These are phyloP conservation scores for Umimayanthus chanpuru DNA, from an alignment of 92 coral and sea anemone species.

Conservation along the genomic window DNA sequence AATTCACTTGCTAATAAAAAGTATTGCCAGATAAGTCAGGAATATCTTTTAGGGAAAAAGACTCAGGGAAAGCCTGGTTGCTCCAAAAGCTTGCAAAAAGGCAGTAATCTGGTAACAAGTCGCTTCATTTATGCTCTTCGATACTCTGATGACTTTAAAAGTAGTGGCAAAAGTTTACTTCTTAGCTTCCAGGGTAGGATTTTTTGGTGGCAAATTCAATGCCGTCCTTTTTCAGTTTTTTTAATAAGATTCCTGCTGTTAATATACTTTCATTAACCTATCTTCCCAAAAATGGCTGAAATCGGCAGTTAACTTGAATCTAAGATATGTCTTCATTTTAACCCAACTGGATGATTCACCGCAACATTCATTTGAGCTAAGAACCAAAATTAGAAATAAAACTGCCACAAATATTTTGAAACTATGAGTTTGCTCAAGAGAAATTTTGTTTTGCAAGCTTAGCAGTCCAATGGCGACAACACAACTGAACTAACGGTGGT, in stretches of 20 bases:
- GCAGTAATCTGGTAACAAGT: background rate
- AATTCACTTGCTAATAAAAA: background rate
- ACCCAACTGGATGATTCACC: background rate
- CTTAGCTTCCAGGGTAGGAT: background rate
- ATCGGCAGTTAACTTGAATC: no score
- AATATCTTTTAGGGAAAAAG: background rate
- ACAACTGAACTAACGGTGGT: background rate
- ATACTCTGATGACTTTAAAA: background rate
- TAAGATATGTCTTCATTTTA: no score
- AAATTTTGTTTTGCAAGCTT: background rate
- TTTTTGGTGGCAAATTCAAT: background rate
- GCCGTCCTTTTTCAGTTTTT: background rate
- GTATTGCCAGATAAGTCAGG: background rate
- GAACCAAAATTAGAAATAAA: no score
- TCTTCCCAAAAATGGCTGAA: background rate
- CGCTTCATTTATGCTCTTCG: no score
- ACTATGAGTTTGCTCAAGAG: background rate
- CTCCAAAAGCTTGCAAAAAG: no score
- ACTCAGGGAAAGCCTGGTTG: background rate
- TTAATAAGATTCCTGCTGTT: background rate
- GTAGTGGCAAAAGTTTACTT: background rate
- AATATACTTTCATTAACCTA: background rate
- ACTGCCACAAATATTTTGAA: background rate
- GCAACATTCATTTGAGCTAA: background rate
- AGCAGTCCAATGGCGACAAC: background rate